These are phyloP conservation scores for Spialia ferax DNA, from an alignment of 2,888 invertebrate species.

Conservation along the genomic window DNA sequence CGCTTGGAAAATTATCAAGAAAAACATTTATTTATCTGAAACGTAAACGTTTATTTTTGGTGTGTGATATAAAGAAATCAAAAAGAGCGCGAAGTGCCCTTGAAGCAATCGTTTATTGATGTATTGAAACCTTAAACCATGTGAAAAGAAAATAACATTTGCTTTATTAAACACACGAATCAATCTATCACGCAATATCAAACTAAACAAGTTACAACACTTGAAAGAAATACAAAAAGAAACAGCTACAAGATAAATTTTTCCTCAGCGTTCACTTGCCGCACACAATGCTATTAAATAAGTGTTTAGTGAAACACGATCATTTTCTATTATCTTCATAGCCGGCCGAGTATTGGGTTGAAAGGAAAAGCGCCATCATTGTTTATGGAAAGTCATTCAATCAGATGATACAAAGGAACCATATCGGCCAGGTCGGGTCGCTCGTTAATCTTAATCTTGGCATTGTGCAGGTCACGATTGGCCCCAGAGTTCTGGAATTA, in stretches of 20 bases:
- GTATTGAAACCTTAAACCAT: not conserved
- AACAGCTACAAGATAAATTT: not conserved
- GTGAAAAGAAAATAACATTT: not conserved
- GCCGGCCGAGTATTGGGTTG: conserved; percentile 50
- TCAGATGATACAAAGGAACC: conserved; percentile 70
- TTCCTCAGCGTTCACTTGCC: conserved; percentile 9
- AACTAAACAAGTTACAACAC: not conserved
- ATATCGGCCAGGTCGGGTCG: conserved; percentile 65
- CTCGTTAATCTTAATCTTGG: conserved; percentile 79
- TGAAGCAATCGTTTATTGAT: no score
- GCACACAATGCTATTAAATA: conserved; percentile 32
- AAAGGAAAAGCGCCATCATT: conserved; percentile 71
- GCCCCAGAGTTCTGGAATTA: conserved; percentile 47
- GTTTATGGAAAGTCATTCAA: conserved; percentile 81
- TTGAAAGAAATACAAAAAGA: not conserved
- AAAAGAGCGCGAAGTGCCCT: no score
- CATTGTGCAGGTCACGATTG: conserved; percentile 69
- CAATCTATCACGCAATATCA: not conserved
- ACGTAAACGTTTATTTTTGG: no score
- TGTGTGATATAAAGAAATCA: no score
- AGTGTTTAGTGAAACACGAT: conserved; percentile 46
- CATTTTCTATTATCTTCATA: conserved; percentile 59
- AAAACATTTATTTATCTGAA: no score
- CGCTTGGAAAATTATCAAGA: no score
- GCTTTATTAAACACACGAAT: not conserved